Evolutionary conservation across 2,888 invertebrate species (phyloP).

Genomic region (Sinohyriopsis cumingii): DNA sequence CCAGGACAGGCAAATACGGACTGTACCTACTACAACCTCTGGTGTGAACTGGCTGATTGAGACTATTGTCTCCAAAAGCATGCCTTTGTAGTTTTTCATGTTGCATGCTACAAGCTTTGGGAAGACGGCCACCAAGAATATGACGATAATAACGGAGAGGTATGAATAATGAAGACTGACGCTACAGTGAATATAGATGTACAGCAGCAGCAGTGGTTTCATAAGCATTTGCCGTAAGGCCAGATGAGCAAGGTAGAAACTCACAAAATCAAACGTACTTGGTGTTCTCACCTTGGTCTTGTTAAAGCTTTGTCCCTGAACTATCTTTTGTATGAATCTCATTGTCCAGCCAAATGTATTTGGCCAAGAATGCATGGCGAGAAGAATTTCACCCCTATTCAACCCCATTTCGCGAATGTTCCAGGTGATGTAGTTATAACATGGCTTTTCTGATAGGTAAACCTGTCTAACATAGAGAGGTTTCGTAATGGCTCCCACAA

Average conservation of each 20-base stretch:
- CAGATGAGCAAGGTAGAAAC: constrained; percentile 61
- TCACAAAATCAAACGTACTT: constrained; percentile 57
- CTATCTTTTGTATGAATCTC: constrained; percentile 51
- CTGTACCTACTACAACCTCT: constrained; percentile 61
- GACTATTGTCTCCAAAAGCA: constrained; percentile 58
- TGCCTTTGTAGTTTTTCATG: constrained; percentile 52
- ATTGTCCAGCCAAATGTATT: constrained; percentile 54
- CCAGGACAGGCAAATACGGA: constrained; percentile 55
- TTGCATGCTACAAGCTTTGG: constrained; percentile 62
- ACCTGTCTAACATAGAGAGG: constrained; percentile 58
- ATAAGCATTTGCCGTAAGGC: constrained; percentile 62
- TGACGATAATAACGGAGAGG: constrained; percentile 56
- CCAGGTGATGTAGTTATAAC: constrained; percentile 63
- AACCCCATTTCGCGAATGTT: constrained; percentile 61
- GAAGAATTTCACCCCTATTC: constrained; percentile 61
- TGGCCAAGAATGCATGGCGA: constrained; percentile 63
- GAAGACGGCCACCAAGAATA: constrained; percentile 61
- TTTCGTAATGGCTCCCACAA: constrained; percentile 59
- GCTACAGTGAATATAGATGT: constrained; percentile 55
- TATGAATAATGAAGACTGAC: constrained; percentile 53
- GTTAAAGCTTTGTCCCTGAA: constrained; percentile 58
- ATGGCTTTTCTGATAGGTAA: constrained; percentile 56
- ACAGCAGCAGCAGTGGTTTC: constrained; percentile 59
- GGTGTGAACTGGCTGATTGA: constrained; percentile 64
- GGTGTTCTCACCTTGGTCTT: constrained; percentile 56